These are phyloP conservation scores for Centropristis striata DNA, from an alignment of 2,113 vertebrate genomes.

Conservation along the genomic window DNA sequence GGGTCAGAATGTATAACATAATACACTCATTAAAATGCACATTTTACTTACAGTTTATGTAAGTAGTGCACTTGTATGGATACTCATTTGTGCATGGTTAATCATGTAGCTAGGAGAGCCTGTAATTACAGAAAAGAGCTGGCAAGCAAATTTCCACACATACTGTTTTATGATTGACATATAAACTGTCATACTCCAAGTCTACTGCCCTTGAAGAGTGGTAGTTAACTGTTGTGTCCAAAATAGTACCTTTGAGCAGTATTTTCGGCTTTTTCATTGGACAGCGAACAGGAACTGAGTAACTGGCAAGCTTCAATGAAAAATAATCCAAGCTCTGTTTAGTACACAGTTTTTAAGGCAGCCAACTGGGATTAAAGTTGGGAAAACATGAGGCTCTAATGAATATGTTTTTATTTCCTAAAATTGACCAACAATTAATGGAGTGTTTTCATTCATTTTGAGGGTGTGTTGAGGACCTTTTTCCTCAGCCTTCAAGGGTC, in stretches of 20 bases:
- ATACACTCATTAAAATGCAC: not conserved
- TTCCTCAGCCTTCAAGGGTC: conserved; percentile 2
- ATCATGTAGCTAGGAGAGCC: conserved; percentile 8
- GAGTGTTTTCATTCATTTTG: conserved; percentile 27
- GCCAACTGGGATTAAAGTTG: conserved; percentile 38
- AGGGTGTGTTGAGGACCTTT: not conserved
- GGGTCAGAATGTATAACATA: not conserved
- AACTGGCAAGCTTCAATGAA: conserved; percentile 36
- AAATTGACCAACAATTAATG: conserved; percentile 25
- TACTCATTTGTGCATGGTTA: conserved; percentile 1
- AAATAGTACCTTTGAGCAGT: conserved; percentile 28
- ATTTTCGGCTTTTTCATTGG: conserved; percentile 35
- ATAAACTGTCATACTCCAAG: not conserved
- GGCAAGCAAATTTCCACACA: conserved; percentile 15
- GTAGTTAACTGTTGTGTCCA: conserved; percentile 12
- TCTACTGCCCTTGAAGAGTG: conserved; percentile 9
- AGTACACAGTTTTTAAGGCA: conserved; percentile 31
- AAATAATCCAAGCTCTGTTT: conserved; percentile 37
- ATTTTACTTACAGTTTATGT: not conserved
- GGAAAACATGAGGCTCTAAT: not conserved
- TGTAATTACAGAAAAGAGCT: conserved; percentile 10
- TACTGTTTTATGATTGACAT: conserved; percentile 5
- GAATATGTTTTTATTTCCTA: conserved; percentile 5
- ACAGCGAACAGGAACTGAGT: conserved; percentile 1
- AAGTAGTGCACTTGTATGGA: not conserved